Percentiles rank a stretch among this genome's conserved stretches.
These are phyloP conservation scores for Thymelicus acteon DNA, from an alignment of 2,888 invertebrate species.

Conservation along the genomic window DNA sequence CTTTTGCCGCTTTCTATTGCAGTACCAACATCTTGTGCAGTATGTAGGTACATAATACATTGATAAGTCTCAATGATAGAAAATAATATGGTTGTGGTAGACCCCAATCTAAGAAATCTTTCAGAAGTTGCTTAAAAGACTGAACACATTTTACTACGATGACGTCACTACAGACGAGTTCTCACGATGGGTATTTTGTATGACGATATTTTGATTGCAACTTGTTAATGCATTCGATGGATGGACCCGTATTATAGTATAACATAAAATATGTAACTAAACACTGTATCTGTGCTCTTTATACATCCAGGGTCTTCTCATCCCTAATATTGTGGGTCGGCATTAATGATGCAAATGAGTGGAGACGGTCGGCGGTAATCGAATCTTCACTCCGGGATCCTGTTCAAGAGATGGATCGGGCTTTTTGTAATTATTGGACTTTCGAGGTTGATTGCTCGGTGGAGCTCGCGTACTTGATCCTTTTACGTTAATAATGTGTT, in stretches of 20 bases:
- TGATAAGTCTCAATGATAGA: no score
- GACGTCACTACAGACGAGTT: no score
- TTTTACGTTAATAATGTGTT: neutral
- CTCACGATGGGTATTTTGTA: no score
- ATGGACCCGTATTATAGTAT: no score
- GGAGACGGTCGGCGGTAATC: conserved; percentile 52
- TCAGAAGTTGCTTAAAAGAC: no score
- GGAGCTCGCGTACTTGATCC: neutral
- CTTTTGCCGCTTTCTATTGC: neutral
- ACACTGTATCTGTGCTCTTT: neutral
- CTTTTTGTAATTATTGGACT: conserved; percentile 11
- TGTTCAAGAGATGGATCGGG: conserved; percentile 29
- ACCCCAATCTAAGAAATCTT: no score
- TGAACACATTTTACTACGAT: no score
- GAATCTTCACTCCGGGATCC: conserved; percentile 45
- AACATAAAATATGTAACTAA: neutral
- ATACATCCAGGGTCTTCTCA: conserved; percentile 41
- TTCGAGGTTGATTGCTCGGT: neutral
- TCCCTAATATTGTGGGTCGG: conserved; percentile 52
- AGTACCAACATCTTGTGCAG: no score
- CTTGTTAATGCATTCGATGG: no score
- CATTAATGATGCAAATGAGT: conserved; percentile 64
- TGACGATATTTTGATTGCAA: no score
- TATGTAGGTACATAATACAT: no score
- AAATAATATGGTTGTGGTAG: no score